phyloP scores from a whole-genome alignment of 2,113 vertebrate species.

The Podarcis raffonei region DNA sequence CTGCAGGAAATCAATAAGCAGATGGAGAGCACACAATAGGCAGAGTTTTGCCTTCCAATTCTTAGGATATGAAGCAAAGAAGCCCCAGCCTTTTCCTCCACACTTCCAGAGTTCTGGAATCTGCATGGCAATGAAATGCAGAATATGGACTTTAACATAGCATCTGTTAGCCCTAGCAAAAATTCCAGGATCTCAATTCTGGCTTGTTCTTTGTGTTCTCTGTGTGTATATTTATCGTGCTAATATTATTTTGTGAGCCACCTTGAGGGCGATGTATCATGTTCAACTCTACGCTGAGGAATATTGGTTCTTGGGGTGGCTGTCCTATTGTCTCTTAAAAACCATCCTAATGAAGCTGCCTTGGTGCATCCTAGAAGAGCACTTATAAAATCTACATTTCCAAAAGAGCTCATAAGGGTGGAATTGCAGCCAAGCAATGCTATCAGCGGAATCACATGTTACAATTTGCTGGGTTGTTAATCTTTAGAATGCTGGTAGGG shows the following conservation, averaged over 20 bases:
- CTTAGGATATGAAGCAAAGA: neutral
- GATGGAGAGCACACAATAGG: too few species aligned
- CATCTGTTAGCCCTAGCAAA: neutral
- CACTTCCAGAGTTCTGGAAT: neutral
- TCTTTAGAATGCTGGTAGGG: neutral
- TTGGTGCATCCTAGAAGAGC: neutral
- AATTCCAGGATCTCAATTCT: neutral
- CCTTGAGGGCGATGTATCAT: neutral
- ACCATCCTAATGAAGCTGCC: neutral
- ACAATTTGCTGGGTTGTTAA: neutral
- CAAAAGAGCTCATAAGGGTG: neutral
- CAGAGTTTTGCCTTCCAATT: neutral
- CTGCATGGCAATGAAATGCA: neutral
- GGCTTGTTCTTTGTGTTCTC: neutral
- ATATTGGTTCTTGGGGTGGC: neutral
- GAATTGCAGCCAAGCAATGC: neutral
- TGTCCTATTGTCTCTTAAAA: neutral
- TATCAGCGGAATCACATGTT: neutral
- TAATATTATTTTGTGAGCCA: neutral
- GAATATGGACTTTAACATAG: neutral
- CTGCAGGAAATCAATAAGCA: neutral
- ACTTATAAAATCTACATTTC: neutral
- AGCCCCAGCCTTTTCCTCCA: neutral
- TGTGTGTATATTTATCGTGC: neutral
- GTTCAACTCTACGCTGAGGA: neutral